Evolutionary conservation across 2,888 invertebrate species (phyloP), one percentile per base, ranked within the genome.

Genomic region (Drosophila tanythrix): DNA sequence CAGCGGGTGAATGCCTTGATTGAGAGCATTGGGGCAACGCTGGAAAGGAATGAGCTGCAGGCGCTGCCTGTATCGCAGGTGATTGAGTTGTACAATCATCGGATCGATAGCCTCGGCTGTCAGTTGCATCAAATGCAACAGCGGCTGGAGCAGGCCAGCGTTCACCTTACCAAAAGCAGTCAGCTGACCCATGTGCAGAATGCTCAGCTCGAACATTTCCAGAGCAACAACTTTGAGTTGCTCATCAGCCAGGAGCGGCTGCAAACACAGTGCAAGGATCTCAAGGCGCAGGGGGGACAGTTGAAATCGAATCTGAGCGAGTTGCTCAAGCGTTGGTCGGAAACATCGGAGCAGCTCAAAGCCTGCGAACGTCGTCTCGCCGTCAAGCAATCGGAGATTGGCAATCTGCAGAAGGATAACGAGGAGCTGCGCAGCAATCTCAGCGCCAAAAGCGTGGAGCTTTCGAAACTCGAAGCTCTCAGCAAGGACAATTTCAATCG

Each of bases 51-150:
- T 61, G 92, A 92, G 50, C 63, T 92, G n/a, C 88, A 92, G 7
- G 10, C 10, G 33, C 33, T 33, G 33, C 11, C 33, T 33, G 11
- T 33, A 33, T 92, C 93, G 0, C 92, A 93, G 77, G 85, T 93
- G 36, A 91, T 93, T 62, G 92, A 93, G 69, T 60, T 93, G 38
- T 93, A 91, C 38, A 92, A 91, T 59, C 92, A 93, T 76, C 93
- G 93, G 82, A 91, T 92, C 38, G 89, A 92, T 40, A 91, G 92
- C 64, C 88, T 90, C 15, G 89, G 83, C 38, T 84, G 84, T 27
- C 74, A 82, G 7, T 83, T 91, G 40, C 79, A 71, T 18, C 83
- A 83, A 50, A 86, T 93, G 84, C 83, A 89, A 18, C 33, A 33
- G 33, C 85, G 91, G 0, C 77, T 93, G 33, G 91, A 92, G 21